Evolutionary conservation across 1,140 invertebrate species (phyloP).

Genomic region (Euwallacea fornicatus): DNA sequence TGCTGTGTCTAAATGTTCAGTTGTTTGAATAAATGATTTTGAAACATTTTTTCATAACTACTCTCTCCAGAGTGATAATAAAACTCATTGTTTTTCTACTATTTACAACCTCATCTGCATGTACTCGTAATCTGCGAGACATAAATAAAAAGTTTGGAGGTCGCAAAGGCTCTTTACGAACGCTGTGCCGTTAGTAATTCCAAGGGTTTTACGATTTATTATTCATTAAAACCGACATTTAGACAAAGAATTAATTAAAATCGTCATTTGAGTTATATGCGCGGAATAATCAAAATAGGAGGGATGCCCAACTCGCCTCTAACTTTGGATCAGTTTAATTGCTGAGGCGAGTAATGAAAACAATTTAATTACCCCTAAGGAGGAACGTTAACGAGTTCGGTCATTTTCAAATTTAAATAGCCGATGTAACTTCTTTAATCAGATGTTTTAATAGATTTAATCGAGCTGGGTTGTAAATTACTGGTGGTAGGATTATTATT

Average conservation of each 20-base stretch:
- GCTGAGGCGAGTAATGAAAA: slow-evolving; percentile 11
- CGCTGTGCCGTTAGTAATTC: too few species aligned
- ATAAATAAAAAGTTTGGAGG: too few species aligned
- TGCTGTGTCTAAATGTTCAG: too few species aligned
- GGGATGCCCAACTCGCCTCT: not conserved
- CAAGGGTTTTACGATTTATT: slow-evolving; percentile 15
- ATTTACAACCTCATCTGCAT: too few species aligned
- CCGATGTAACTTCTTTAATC: slow-evolving; percentile 6
- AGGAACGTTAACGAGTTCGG: slow-evolving; percentile 15
- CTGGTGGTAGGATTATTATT: too few species aligned
- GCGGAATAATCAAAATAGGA: slow-evolving; percentile 16
- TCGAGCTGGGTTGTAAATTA: too few species aligned
- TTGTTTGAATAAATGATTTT: too few species aligned
- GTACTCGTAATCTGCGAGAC: too few species aligned
- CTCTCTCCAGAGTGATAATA: too few species aligned
- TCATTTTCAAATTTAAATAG: slow-evolving; percentile 16
- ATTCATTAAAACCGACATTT: slow-evolving; percentile 17
- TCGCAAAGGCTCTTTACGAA: too few species aligned
- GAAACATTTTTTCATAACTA: too few species aligned
- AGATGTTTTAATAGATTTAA: not conserved
- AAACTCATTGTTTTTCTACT: too few species aligned
- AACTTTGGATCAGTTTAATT: slow-evolving; percentile 18
- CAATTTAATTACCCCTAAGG: slow-evolving; percentile 15
- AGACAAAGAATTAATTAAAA: slow-evolving; percentile 27
- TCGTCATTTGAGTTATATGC: slow-evolving; percentile 18